Evolutionary conservation across 2,113 vertebrate species (phyloP).

Genomic region (Myotis davidii): DNA sequence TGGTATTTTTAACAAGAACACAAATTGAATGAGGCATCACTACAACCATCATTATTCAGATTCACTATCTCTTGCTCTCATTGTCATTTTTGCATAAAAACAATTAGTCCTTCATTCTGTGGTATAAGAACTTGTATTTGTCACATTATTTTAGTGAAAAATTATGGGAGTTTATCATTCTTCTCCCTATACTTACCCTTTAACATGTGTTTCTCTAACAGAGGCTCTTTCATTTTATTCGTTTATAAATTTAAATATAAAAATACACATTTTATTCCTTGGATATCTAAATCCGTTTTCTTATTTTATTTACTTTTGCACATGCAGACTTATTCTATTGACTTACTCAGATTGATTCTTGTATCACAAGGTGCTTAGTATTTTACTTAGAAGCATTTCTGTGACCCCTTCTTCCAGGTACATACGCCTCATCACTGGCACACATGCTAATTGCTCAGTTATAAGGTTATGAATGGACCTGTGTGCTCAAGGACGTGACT

Average conservation of each 20-base stretch:
- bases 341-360: neutral
- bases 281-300: neutral
- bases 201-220: neutral
- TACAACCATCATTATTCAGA: neutral
- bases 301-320: neutral
- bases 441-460: neutral
- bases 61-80: neutral
- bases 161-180: neutral
- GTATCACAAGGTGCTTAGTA: neutral
- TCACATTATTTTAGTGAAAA: neutral
- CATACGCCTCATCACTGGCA: neutral
- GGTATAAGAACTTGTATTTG: neutral
- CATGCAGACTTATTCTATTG: neutral
- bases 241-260: neutral
- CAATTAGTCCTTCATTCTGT: neutral
- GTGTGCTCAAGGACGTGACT: neutral
- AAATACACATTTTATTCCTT: neutral
- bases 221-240: neutral
- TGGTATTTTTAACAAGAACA: neutral
- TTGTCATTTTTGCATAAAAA: neutral
- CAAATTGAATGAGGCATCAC: neutral
- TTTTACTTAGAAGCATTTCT: neutral
- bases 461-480: neutral
- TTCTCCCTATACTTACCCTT: neutral
- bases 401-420: neutral